Evolutionary conservation across 2,113 vertebrate species (phyloP), one percentile per base, ranked within the genome.

Genomic region (Leucoraja erinaceus): DNA sequence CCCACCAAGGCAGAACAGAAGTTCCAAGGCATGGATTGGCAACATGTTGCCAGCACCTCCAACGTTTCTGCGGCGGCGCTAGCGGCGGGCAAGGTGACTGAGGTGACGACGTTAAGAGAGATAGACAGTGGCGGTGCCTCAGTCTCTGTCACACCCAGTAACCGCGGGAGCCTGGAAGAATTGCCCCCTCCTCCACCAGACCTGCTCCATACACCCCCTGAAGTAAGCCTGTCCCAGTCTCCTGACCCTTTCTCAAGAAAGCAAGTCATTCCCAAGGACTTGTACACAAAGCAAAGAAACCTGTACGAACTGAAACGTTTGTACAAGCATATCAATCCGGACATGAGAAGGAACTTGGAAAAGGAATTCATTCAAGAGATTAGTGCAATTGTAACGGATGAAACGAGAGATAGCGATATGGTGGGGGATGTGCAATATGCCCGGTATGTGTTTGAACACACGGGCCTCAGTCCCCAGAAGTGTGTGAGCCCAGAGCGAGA

Each of bases 241-340:
- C 96, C 97, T 94, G 97, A 97, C 90, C 94, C 12, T 77, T 94
- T 95, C 93, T 90, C 94, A 93, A 70, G 94, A 93, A 97, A 95
- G 93, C 93, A 92, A 56, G 92, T 94, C 33, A 5, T 95, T 9
- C 96, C 95, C 93, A 97, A 94, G 96, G 96, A 97, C 70, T 94
- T 96, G 88, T 97, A 97, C 81, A 94, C 94, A 93, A 97, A 97
- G 94, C 97, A 98, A 95, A 96, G 95, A 93, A 97, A 97, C 93
- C 96, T 97, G 93, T 94, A 94, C 92, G 97, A 98, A 95, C 94
- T 98, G 86, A 98, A 97, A 94, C 95, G 95, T 56, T 96, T 97
- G 86, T 98, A 97, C 94, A 98, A 97, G 94, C 94, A 96, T 93
- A 98, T 98, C 93, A 96, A 98, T 93, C 96, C 97, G 20, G 96